Conservation (phyloP, 1,140 invertebrate genomes). For the Metaphire vulgaris region DNA sequence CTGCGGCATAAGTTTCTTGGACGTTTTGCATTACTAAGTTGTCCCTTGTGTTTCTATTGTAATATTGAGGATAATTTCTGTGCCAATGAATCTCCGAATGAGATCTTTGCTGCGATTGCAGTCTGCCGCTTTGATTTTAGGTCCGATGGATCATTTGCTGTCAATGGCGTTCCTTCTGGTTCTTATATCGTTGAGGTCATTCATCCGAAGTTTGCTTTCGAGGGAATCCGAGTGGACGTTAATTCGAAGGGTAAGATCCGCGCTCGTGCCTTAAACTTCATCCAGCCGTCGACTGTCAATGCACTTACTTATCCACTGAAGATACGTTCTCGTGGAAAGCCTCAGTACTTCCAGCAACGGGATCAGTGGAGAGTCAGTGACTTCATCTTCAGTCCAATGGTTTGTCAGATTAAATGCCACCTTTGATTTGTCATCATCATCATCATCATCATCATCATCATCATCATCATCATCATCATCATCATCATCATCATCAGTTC, state of each 20-base stretch:
- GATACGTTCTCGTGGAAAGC: slow-evolving; percentile 71
- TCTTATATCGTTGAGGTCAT: slow-evolving; percentile 90
- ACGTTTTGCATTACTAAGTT: no score
- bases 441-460: slow-evolving; percentile 12
- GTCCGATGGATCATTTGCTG: slow-evolving; percentile 78
- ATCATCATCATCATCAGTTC: slow-evolving; percentile 16
- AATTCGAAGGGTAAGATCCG: slow-evolving; percentile 74
- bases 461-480: slow-evolving; percentile 12
- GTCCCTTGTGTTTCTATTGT: no score
- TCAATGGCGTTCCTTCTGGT: slow-evolving; percentile 80
- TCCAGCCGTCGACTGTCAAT: slow-evolving; percentile 71
- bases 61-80: no score
- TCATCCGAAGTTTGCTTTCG: slow-evolving; percentile 76
- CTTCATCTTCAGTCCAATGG: slow-evolving; percentile 93
- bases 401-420: no score
- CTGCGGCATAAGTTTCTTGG: no score
- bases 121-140: no score
- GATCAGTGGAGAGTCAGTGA: slow-evolving; percentile 93
- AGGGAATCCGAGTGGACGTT: slow-evolving; percentile 46
- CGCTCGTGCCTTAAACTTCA: slow-evolving; percentile 86
- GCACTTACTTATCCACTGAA: slow-evolving; percentile 77
- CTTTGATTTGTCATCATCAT: slow-evolving; percentile 7
- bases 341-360: slow-evolving; percentile 84
- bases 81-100: no score
- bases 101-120: no score